Evolutionary conservation across 2,113 vertebrate species (phyloP), one percentile per base, ranked within the genome.

Genomic region (Equus quagga): DNA sequence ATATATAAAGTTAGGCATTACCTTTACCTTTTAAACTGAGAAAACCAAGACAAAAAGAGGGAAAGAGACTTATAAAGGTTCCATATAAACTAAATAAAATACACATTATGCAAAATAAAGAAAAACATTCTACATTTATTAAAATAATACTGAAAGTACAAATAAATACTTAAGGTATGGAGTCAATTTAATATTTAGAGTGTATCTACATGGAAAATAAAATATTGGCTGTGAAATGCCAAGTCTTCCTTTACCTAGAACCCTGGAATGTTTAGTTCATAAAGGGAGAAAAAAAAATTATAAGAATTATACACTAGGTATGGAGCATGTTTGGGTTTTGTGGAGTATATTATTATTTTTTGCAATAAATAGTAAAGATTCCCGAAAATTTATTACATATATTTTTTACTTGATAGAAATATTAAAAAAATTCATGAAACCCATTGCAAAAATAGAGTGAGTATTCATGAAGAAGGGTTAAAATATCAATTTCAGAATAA

Each of bases 391-490:
- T 46, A 33, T 60, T 85, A 31, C 14, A 67, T 3, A 33, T 6
- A 70, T 58, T 9, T 80, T 88, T 1, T 41, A 70, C 8, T 58
- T 62, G 8, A 87, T 18, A 62, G 10, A 58, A 33, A 33, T 1
- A 72, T 21, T 33, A 15, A 21, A 62, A 75, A 11, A 4, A 69
- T 75, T 54, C 12, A 11, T 41, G 6, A 87, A 70, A 23, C n/a
- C 8, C 65, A 46, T 58, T 36, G 9, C 8, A 44, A 64, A 91
- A 94, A 62, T 13, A 58, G 7, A 95, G 11, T 19, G 7, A 95
- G 11, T 19, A 76, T 15, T 21, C 6, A 0, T 21, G 54, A 85
- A 0, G 21, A 81, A 51, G 0, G 0, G 4, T 15, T 85, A 85
- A 82, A 60, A 70, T 49, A 67, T 5, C 1, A 2, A 8, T n/a